These are phyloP conservation scores for Rotaria sp. DNA, from an alignment of 2,888 invertebrate species.

Conservation along the genomic window DNA sequence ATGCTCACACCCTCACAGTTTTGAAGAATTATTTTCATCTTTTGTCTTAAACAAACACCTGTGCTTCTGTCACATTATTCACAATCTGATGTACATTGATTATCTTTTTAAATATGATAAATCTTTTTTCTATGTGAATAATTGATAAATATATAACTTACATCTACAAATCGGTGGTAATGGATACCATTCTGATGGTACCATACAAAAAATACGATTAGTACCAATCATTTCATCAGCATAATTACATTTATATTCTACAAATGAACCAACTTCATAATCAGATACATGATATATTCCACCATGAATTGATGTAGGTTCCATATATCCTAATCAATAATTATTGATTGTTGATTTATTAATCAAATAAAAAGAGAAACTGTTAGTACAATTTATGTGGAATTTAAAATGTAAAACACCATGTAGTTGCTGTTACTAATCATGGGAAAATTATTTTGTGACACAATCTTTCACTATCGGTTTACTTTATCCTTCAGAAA, in stretches of 20 bases:
- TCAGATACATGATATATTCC: not conserved
- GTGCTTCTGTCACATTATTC: not conserved
- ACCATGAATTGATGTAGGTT: not conserved
- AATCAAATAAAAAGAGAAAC: too few species aligned
- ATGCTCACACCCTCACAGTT: too few species aligned
- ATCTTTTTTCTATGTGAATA: not conserved
- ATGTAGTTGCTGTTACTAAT: too few species aligned
- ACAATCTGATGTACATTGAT: not conserved
- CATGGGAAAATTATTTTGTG: too few species aligned
- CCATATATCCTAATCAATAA: not conserved
- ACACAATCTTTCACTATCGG: too few species aligned
- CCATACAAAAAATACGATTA: not conserved
- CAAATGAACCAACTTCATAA: not conserved
- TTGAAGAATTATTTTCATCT: not conserved
- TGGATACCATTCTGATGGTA: conserved; percentile 1
- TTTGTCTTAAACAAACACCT: not conserved
- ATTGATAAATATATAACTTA: not conserved
- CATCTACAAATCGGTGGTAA: not conserved
- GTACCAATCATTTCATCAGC: not conserved
- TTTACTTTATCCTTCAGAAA: too few species aligned
- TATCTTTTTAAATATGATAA: not conserved
- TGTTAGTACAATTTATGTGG: too few species aligned
- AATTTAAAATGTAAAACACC: too few species aligned
- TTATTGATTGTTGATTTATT: too few species aligned
- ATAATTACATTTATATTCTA: not conserved